Base-by-base conservation (phyloP, 2,888 invertebrate genomes). In the Hesperia comma region DNA sequence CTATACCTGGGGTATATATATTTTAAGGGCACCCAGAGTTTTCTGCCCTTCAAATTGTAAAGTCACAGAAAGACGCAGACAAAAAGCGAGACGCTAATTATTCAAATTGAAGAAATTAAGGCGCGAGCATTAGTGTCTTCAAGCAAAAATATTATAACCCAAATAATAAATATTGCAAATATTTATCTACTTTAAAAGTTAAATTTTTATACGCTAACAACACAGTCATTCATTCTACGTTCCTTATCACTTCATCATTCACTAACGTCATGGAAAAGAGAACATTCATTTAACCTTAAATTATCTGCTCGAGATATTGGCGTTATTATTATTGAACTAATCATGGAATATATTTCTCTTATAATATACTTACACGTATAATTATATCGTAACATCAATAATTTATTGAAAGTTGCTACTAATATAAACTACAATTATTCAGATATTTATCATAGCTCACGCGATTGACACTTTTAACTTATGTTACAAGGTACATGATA, bases 241-340 rank as follows among this genome's bases (percentile, higher is more conserved):
- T 75, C 66, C 62, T 71, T 75, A 75, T 74, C 76, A 75, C 76
- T 61, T 72, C 70, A 69, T 72, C 71, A 75, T 73, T 77, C 75
- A 73, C 71, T 73, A 75, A 75, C 79, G 72, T 68, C 74, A 74
- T 70, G 73, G 73, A 71, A 55, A 53, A 26, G 51, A 69, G 68
- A 69, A 72, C 73, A 75, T 70, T 54, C 70, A 72, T 74, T 73
- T 73, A 76, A 74, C 73, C 76, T 75, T 77, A 76, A 72, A 68
- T 75, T 74, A 69, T 37, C 69, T 73, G 75, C 76, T 67, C 74
- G 67, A 70, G 71, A 78, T 74, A 76, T 81, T 83, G 81, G 80
- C 80, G 79, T 83, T 79, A 79, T 75, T 17, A 70, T 74, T 49
- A 58, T 68, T 69, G 63, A 56, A 67, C 70, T 49, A 72, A 73